These are phyloP conservation scores for Crypturellus undulatus DNA, from an alignment of 2,113 vertebrate species.

Conservation along the genomic window DNA sequence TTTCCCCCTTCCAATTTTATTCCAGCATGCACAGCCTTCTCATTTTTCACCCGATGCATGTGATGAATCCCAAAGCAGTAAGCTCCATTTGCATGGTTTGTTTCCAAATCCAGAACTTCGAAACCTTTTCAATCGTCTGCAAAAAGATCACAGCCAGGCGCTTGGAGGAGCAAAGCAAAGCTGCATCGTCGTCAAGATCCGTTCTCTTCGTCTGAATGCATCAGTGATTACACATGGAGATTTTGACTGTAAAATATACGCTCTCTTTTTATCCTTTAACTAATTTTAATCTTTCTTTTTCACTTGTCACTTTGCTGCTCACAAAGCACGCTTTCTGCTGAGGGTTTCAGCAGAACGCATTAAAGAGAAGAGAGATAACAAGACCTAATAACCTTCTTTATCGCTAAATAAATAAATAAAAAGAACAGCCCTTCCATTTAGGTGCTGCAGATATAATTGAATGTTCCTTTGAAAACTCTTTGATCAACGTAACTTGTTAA, in stretches of 20 bases:
- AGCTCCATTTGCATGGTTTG: conserved; percentile 76
- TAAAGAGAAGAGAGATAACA: conserved; percentile 49
- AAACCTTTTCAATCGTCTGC: conserved; percentile 32
- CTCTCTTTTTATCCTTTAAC: conserved; percentile 67
- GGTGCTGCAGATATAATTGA: conserved; percentile 51
- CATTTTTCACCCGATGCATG: conserved; percentile 62
- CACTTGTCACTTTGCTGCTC: conserved; percentile 61
- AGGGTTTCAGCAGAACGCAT: conserved; percentile 43
- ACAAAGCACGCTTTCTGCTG: conserved; percentile 45
- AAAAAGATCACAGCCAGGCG: not conserved
- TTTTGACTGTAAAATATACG: conserved; percentile 26
- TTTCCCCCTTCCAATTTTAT: conserved; percentile 49
- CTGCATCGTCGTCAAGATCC: not conserved
- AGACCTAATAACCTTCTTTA: conserved; percentile 59
- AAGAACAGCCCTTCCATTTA: conserved; percentile 53
- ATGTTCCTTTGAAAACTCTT: conserved; percentile 40
- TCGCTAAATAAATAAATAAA: conserved; percentile 25
- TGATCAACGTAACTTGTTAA: conserved; percentile 55
- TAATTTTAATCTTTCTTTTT: conserved; percentile 70
- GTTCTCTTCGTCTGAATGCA: conserved; percentile 67
- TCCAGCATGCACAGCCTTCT: conserved; percentile 69
- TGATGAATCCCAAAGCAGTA: conserved; percentile 68
- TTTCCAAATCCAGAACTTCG: conserved; percentile 55
- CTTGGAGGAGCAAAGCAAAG: not conserved
- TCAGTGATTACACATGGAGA: conserved; percentile 50